These are phyloP conservation scores for Archips crataeganus DNA, from an alignment of 2,888 invertebrate genomes.

Conservation along the genomic window DNA sequence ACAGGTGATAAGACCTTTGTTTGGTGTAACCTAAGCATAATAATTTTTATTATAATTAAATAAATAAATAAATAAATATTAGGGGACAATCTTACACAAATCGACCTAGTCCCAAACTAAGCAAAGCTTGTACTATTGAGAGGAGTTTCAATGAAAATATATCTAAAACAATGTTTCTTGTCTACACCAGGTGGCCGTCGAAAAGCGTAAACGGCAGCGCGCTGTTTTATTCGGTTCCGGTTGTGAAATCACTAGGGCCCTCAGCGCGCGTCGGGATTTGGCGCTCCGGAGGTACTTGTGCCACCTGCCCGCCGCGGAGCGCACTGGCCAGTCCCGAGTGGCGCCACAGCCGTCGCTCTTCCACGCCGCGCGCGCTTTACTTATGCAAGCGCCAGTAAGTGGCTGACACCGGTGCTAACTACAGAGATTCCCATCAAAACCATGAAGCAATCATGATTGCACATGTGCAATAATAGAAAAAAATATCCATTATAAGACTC, in stretches of 20 bases:
- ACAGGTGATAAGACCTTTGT: too few species aligned
- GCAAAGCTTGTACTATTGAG: too few species aligned
- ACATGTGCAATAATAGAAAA: conserved; percentile 10
- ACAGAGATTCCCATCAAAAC: conserved; percentile 36
- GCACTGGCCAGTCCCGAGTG: conserved; percentile 78
- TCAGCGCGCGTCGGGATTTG: conserved; percentile 92
- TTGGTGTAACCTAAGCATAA: too few species aligned
- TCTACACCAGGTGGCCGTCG: conserved; percentile 85
- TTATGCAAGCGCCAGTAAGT: conserved; percentile 77
- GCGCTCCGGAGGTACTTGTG: conserved; percentile 90
- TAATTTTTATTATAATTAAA: too few species aligned
- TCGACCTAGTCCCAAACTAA: too few species aligned
- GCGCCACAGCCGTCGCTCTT: conserved; percentile 81
- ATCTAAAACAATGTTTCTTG: conserved; percentile 4
- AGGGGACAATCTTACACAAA: too few species aligned
- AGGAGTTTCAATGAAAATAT: too few species aligned
- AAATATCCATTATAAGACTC: not conserved
- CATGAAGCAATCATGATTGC: not conserved
- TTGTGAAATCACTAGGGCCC: conserved; percentile 91
- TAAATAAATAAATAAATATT: too few species aligned
- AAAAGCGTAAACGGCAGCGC: conserved; percentile 86
- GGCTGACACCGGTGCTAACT: conserved; percentile 65
- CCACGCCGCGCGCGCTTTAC: conserved; percentile 82
- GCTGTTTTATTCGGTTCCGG: conserved; percentile 90
- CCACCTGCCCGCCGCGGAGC: conserved; percentile 88